A percentile compares a stretch with the other conserved stretches of the same genome.
Conservation (phyloP, 2,888 invertebrate species). For the Eilema griseolum region DNA sequence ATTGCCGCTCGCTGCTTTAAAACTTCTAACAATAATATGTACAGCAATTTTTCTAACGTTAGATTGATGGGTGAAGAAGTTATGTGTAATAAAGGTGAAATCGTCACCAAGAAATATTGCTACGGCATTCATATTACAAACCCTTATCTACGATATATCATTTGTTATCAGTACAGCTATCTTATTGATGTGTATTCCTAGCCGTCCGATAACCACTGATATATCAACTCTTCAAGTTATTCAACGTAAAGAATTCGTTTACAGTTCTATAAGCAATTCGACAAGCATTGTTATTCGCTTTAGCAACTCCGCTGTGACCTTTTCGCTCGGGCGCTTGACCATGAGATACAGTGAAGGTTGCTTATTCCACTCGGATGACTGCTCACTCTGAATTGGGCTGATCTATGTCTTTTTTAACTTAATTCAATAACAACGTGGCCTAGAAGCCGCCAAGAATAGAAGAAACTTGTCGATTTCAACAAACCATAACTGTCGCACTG, state of each 20-base stretch:
- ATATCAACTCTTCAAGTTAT: slow-evolving; percentile 45
- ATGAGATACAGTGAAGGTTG: slow-evolving; percentile 82
- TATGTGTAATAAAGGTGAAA: background rate
- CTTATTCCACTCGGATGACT: slow-evolving; percentile 64
- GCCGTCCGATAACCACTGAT: slow-evolving; percentile 56
- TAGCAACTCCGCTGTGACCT: slow-evolving; percentile 75
- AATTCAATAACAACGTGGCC: slow-evolving; percentile 13
- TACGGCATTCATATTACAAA: slow-evolving; percentile 32
- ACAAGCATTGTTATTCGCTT: slow-evolving; percentile 66
- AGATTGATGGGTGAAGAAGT: background rate
- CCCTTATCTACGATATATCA: slow-evolving; percentile 40
- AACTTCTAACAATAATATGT: background rate
- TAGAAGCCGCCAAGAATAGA: slow-evolving; percentile 18
- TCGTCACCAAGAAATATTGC: slow-evolving; percentile 19
- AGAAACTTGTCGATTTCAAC: slow-evolving; percentile 43
- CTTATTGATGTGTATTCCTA: slow-evolving; percentile 57
- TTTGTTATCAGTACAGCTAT: slow-evolving; percentile 52
- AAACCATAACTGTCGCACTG: slow-evolving; percentile 57
- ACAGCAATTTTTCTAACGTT: background rate
- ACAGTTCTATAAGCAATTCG: slow-evolving; percentile 57
- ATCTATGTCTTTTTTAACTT: slow-evolving; percentile 28
- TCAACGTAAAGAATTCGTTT: slow-evolving; percentile 48
- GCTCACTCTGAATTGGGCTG: slow-evolving; percentile 33
- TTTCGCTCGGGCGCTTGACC: slow-evolving; percentile 78
- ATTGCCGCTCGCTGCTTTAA: background rate